Evolutionary conservation across 92 coral and sea anemone species (phyloP).

Genomic region (Ricordea florida): DNA sequence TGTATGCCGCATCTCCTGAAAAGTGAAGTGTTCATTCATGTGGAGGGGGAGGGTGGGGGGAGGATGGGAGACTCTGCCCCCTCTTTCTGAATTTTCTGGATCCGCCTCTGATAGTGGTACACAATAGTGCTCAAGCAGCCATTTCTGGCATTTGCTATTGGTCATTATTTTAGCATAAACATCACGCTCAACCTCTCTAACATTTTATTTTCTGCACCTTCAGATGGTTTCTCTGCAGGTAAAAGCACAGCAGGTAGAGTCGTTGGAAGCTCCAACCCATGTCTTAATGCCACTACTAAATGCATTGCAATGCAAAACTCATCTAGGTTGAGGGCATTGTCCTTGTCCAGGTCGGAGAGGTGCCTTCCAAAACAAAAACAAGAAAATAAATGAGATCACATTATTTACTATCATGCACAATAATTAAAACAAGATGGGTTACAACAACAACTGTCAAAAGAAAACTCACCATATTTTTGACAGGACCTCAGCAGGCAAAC

Average conservation of each 20-base stretch:
- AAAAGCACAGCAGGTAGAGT: slow-evolving; percentile 72
- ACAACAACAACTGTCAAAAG: neutral
- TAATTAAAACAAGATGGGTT: too few species aligned
- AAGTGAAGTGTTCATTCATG: too few species aligned
- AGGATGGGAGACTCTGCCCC: too few species aligned
- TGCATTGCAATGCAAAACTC: slow-evolving; percentile 99
- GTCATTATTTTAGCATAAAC: too few species aligned
- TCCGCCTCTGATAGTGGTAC: too few species aligned
- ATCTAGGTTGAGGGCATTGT: slow-evolving; percentile 88
- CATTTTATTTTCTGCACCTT: slow-evolving; percentile 14
- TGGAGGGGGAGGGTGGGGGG: too few species aligned
- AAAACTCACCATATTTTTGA: slow-evolving; percentile 89
- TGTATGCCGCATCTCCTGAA: too few species aligned
- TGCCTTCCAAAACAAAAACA: slow-evolving; percentile 59
- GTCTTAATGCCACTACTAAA: slow-evolving; percentile 93
- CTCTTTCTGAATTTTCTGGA: too few species aligned
- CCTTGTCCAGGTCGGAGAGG: slow-evolving; percentile 90
- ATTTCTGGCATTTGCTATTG: too few species aligned
- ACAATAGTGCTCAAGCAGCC: too few species aligned
- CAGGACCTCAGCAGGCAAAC: slow-evolving; percentile 79
- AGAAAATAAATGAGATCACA: neutral
- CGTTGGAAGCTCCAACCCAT: slow-evolving; percentile 90
- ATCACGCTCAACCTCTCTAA: neutral
- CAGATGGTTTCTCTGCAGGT: slow-evolving; percentile 36
- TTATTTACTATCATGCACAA: too few species aligned